Base-by-base conservation (phyloP, 2,113 vertebrate species). In the Cebidichthys violaceus region DNA sequence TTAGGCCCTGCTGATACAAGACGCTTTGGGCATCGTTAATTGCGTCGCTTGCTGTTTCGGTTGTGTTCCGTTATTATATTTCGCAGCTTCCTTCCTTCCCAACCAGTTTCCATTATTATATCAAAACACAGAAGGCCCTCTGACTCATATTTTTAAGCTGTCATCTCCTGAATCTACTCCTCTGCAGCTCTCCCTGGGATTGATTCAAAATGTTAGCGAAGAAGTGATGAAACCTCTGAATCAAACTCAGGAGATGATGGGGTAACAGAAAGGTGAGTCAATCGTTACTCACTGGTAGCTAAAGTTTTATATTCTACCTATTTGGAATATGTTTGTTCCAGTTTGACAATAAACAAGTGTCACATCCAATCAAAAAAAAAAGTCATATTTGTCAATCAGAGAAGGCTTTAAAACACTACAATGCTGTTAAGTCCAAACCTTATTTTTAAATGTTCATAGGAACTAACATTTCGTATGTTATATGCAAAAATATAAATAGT, bases 121-220 rank as follows among this genome's bases (percentile, higher is more conserved):
- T 15, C 55, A 29, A 29, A 59, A 73, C 50, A 33, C n/a, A 37
- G 18, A 27, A 10, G 50, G 41, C 59, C 59, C 41, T 75, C 39
- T 66, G 83, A 85, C 50, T 80, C 71, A 59, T 75, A 45, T 37
- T 59, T 59, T 52, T 17, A 33, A 50, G 39, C 59, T 59, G 76
- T 64, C 64, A 74, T 45, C 64, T 62, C 57, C 47, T 20, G 37
- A 70, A 75, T 57, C 10, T 24, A 45, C 55, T 79, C 75, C 69
- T 55, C 59, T 33, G 59, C 70, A 59, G 59, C 43, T 67, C 77
- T 70, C 47, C 24, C 13, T 9, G 71, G 57, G 65, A 50, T 64
- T 24, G 17, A 59, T 64, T 70, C 65, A 79, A 55, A 55, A 62
- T 50, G 47, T 54, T 14, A 18, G 47, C 37, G 35, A 47, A 27